Percentiles rank a stretch among this genome's conserved stretches.
These are phyloP conservation scores for Callaeas wilsoni DNA, from an alignment of 2,113 vertebrate species.

Conservation along the genomic window DNA sequence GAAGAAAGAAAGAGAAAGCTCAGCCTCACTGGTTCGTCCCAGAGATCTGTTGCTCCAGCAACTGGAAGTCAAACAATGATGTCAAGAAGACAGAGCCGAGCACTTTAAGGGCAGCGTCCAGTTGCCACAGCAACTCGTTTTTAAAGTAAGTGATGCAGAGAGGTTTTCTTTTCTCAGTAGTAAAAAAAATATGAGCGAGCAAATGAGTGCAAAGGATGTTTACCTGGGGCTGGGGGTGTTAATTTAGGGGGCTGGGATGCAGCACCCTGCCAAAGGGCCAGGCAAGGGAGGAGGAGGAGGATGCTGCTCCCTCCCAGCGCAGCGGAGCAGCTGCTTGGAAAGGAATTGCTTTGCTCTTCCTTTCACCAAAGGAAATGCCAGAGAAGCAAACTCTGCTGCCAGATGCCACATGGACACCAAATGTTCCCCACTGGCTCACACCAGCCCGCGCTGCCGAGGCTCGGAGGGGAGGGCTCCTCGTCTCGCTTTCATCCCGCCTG, in stretches of 20 bases:
- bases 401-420: conserved; percentile 67
- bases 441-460: not conserved
- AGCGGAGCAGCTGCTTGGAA: conserved; percentile 36
- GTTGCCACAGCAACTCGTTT: conserved; percentile 72
- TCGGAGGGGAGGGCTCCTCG: not conserved
- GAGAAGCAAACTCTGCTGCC: conserved; percentile 37
- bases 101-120: conserved; percentile 10
- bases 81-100: conserved; percentile 13
- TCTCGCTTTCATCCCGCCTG: not conserved
- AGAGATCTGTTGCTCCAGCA: conserved; percentile 65
- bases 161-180: conserved; percentile 21
- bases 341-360: conserved; percentile 51
- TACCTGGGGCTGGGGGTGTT: not conserved
- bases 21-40: conserved; percentile 20
- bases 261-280: not conserved
- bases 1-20: conserved; percentile 56
- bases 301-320: not conserved
- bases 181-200: not conserved
- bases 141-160: conserved; percentile 37
- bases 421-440: conserved; percentile 35
- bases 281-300: not conserved
- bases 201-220: not conserved
- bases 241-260: not conserved
- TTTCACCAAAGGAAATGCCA: conserved; percentile 65
- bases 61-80: conserved; percentile 66